Conservation (phyloP, 2,113 vertebrate genomes). For the Plecturocebus donacophilus region DNA sequence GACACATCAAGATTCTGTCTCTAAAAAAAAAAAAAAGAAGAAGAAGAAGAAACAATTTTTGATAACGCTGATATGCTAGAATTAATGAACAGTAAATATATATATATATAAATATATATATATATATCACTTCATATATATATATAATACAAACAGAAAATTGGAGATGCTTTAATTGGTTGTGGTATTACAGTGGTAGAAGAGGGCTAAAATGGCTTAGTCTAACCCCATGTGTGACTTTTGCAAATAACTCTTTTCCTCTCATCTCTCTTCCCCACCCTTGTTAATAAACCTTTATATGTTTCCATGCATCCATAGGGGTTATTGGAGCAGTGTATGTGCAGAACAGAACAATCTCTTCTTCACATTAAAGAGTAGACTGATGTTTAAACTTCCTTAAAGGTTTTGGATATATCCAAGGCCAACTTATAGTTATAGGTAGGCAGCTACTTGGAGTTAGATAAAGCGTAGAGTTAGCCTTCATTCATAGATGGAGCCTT, state of each 20-base stretch:
- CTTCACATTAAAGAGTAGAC: not conserved
- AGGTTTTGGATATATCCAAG: not conserved
- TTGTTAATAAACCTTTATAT: not conserved
- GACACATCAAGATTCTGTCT: too few relatives aligned
- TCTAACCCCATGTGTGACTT: not conserved
- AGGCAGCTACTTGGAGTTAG: not conserved
- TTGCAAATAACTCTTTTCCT: not conserved
- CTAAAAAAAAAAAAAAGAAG: too few relatives aligned
- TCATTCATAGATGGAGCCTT: not conserved
- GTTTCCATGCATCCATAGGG: not conserved
- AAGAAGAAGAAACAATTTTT: too few relatives aligned
- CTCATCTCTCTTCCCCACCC: not conserved
- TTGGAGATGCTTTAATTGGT: not conserved
- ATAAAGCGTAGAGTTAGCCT: not conserved
- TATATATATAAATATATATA: too few relatives aligned
- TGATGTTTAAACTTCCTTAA: not conserved
- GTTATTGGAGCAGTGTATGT: not conserved
- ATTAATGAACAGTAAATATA: too few relatives aligned
- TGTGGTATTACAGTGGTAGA: not conserved
- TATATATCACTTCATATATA: too few relatives aligned
- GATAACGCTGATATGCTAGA: too few relatives aligned
- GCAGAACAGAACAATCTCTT: not conserved
- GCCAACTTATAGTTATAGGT: not conserved
- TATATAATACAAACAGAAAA: not conserved
- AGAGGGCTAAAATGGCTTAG: not conserved